A percentile compares a stretch with the other conserved stretches of the same genome.
Evolutionary conservation across 2,888 invertebrate genomes (phyloP).

Genomic region (Leptinotarsa haldemani): DNA sequence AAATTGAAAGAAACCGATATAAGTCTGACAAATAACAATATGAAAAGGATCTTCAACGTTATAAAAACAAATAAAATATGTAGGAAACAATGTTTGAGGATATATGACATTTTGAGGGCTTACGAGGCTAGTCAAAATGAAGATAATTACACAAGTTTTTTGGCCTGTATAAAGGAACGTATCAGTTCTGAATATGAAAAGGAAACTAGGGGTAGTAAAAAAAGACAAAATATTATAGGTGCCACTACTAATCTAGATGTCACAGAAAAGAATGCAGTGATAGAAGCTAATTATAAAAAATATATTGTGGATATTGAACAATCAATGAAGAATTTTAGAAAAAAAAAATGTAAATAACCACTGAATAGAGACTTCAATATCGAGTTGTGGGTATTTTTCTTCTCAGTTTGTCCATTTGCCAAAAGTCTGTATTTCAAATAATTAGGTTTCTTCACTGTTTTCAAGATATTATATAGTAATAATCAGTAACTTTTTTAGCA

Average conservation of each 20-base stretch:
- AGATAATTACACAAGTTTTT: slow-evolving; percentile 41
- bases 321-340: slow-evolving; percentile 41
- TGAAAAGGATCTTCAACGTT: slow-evolving; percentile 47
- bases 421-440: no score
- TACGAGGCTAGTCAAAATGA: slow-evolving; percentile 45
- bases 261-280: slow-evolving; percentile 37
- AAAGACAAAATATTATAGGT: slow-evolving; percentile 44
- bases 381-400: not conserved
- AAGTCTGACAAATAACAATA: slow-evolving; percentile 32
- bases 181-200: slow-evolving; percentile 44
- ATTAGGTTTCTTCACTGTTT: no score
- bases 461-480: no score
- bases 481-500: no score
- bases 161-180: slow-evolving; percentile 48
- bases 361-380: not conserved
- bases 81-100: slow-evolving; percentile 51
- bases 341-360: not conserved
- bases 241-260: slow-evolving; percentile 27
- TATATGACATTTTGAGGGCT: slow-evolving; percentile 55
- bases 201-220: slow-evolving; percentile 43
- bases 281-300: slow-evolving; percentile 46
- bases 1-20: slow-evolving; percentile 40
- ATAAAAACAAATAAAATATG: slow-evolving; percentile 52
- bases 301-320: slow-evolving; percentile 50
- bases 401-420: not conserved